phyloP scores from a whole-genome alignment of 2,888 invertebrate genomes.

The Acanthoscelides obtectus region DNA sequence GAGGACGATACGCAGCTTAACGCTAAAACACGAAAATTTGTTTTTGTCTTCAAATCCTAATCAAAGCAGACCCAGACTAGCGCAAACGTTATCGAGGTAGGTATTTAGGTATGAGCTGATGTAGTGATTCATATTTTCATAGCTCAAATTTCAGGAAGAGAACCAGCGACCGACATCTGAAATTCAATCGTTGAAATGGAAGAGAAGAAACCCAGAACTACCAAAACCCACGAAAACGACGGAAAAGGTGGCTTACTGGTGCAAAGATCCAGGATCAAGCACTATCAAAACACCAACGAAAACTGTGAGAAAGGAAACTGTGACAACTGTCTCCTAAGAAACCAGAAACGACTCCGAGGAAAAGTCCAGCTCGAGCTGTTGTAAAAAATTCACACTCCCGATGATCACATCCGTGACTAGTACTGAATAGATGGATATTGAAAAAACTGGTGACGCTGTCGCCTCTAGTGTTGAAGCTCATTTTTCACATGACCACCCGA shows the following conservation, averaged over 20 bases:
- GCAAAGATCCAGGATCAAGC: not conserved
- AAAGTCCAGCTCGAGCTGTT: not conserved
- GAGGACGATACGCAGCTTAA: no score
- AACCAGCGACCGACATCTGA: not conserved
- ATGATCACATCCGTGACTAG: not conserved
- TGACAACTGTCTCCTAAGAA: not conserved
- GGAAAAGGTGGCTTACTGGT: not conserved
- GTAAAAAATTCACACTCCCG: not conserved
- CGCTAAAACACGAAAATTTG: no score
- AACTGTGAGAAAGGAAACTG: not conserved
- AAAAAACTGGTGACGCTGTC: no score
- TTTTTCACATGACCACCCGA: not conserved
- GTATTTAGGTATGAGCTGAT: no score
- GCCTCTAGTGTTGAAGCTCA: no score
- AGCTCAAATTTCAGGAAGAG: not conserved
- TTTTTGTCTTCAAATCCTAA: not conserved
- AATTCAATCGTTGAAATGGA: not conserved
- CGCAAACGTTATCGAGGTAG: no score
- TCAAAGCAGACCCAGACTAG: not conserved
- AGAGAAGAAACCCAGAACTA: not conserved
- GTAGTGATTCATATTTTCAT: not conserved
- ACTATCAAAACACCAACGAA: not conserved
- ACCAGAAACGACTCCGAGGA: not conserved
- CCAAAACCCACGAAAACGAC: not conserved
- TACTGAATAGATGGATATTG: not conserved